Base-by-base conservation (phyloP, 2,888 invertebrate species). In the Harpalus rubripes region DNA sequence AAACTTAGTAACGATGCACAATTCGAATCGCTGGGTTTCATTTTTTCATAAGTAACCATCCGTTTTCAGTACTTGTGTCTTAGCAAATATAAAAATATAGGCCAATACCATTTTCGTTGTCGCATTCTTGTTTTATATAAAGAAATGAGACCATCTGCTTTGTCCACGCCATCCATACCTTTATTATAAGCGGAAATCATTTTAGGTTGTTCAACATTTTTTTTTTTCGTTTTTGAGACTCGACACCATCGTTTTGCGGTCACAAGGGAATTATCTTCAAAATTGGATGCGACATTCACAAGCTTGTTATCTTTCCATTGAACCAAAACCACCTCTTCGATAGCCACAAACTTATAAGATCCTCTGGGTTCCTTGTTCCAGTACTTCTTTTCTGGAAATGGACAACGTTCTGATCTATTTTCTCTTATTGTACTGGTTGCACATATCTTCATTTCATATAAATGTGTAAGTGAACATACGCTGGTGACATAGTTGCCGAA, bases 401-500 rank as follows among this genome's bases (percentile, higher is more conserved):
- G 81, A 84, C 85, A 86, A 3, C 78, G 58, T 84, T 79, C 86
- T 58, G 58, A 56, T 76, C 84, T 63, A 44, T 87, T 86, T 32
- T 87, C 85, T 68, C 85, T 78, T 63, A 86, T 82, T 10, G 85
- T 86, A 22, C 86, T 85, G 12, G 82, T 86, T 12, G 86, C 86
- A 7, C 61, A 63, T 18, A 63, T 18, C 12, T 22, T 63, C 22
- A 58, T 22, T 7, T 84, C 81, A 12, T 85, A 8, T 16, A 84
- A 63, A 12, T 86, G 68, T 1, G 56, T 7, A 52, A 86, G 32
- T 76, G 85, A 52, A 18, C 44, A 15, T 22, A 86, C 58, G 44
- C 76, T 68, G 39, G 84, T 85, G 44, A 86, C 82, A 61, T 83
- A 85, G 15, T 86, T 86, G 41, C 86, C 85, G 68, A 86, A 86